A percentile compares a stretch with the other conserved stretches of the same genome.
Conservation (phyloP, 2,888 invertebrate genomes). For the Megamerina dolium region DNA sequence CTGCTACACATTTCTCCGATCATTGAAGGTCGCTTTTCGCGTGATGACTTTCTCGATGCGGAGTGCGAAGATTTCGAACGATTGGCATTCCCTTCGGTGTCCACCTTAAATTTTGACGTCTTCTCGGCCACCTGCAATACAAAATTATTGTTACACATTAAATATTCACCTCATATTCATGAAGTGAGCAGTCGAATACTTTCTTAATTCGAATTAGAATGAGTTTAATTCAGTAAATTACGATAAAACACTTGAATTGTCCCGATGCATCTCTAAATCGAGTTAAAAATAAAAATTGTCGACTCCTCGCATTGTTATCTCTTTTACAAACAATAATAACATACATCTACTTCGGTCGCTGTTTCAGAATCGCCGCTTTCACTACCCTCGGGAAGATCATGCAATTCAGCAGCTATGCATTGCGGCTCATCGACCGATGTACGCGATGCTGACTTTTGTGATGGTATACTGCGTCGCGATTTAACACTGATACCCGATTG, state of each 20-base stretch:
- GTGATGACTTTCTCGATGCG: conserved; percentile 62
- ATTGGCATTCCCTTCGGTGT: conserved; percentile 58
- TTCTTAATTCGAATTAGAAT: too few relatives aligned
- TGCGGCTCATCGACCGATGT: conserved; percentile 53
- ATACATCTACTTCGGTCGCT: conserved; percentile 67
- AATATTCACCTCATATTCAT: neutral
- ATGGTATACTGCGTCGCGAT: conserved; percentile 53
- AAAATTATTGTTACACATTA: neutral
- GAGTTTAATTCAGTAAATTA: too few relatives aligned
- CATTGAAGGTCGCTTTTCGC: conserved; percentile 55
- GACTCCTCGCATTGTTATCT: too few relatives aligned
- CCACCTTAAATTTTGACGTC: conserved; percentile 69
- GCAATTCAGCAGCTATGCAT: conserved; percentile 50
- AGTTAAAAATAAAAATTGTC: too few relatives aligned
- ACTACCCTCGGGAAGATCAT: conserved; percentile 55
- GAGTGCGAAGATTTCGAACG: conserved; percentile 59
- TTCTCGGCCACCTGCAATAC: conserved; percentile 56
- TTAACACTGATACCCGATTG: conserved; percentile 54
- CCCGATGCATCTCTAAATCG: too few relatives aligned
- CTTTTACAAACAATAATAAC: too few relatives aligned
- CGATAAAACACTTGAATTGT: too few relatives aligned
- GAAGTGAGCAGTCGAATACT: too few relatives aligned
- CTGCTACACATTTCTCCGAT: conserved; percentile 50
- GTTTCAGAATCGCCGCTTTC: conserved; percentile 62
- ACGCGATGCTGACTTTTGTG: conserved; percentile 51